These are phyloP conservation scores for Omphaloscelis lunosa DNA, from an alignment of 2,888 invertebrate species.

Conservation along the genomic window DNA sequence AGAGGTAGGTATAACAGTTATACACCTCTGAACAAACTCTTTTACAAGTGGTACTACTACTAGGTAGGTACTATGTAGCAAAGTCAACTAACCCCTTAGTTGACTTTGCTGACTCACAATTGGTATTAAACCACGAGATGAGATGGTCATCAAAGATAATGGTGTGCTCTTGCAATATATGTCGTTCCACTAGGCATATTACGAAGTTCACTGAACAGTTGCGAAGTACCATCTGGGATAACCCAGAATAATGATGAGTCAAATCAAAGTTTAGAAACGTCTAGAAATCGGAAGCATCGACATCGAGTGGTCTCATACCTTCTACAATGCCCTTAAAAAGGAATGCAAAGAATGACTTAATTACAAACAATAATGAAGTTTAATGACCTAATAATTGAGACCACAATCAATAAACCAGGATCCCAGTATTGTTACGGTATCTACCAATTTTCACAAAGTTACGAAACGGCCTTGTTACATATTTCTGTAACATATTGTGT, in stretches of 20 bases:
- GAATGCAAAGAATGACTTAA: not conserved
- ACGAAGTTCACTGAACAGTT: not conserved
- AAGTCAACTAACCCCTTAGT: no score
- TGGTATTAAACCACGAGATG: not conserved
- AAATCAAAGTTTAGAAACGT: not conserved
- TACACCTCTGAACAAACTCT: not conserved
- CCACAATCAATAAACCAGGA: slow-evolving; percentile 34
- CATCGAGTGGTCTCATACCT: not conserved
- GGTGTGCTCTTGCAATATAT: not conserved
- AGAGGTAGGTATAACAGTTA: not conserved
- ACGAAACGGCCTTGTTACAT: slow-evolving; percentile 61
- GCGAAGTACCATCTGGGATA: not conserved
- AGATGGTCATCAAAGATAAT: not conserved
- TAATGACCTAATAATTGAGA: slow-evolving; percentile 3
- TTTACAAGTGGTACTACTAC: not conserved
- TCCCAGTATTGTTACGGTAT: slow-evolving; percentile 47
- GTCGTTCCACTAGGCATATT: not conserved
- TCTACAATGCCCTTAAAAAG: not conserved
- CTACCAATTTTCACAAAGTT: slow-evolving; percentile 34
- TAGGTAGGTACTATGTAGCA: not conserved
- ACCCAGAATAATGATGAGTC: slow-evolving; percentile 4
- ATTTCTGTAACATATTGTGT: slow-evolving; percentile 64
- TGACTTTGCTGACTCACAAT: not conserved
- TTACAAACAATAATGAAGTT: slow-evolving; percentile 11
- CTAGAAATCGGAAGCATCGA: not conserved